Evolutionary conservation across 2,888 invertebrate species (phyloP), one percentile per base, ranked within the genome.

Genomic region (Rhaphigaster nebulosa): DNA sequence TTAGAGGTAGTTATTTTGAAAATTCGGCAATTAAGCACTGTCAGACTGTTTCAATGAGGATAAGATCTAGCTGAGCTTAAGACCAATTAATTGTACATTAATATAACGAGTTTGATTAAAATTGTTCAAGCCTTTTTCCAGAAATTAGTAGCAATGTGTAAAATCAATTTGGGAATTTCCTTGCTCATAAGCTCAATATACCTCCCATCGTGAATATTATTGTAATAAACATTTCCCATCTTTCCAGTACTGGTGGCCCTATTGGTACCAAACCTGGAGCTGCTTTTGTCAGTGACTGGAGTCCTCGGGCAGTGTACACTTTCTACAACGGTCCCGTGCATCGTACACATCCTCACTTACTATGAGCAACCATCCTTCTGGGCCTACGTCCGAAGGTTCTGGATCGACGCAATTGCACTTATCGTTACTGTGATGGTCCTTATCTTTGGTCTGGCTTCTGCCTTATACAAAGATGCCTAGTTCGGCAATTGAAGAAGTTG

Each of bases 211-310:
- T n/a, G n/a, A n/a, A n/a, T n/a, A n/a, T n/a, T n/a, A n/a, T n/a
- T n/a, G n/a, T n/a, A n/a, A n/a, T n/a, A n/a, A n/a, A n/a, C n/a
- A n/a, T n/a, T n/a, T n/a, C n/a, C n/a, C 10, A 45, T 45, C 4
- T 45, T 60, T 60, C 0, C 60, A 91, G 91, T 91, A 38, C 50
- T 65, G 45, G n/a, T 89, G 3, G 34, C 91, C 6, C 13, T 91
- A 20, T 15, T 91, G 56, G 89, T 91, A 26, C 91, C 91, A 13
- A 91, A 91, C 56, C 34, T 91, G 60, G 90, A 90, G 45, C 84
- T 90, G 10, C 87, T 91, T 8, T 23, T 91, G n/a, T 90, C 89
- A 15, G 84, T 89, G 80, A 65, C 89, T 52, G 91, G 91, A n/a
- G 34, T 84, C 1, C 29, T 91, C 20, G 60, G 89, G 23, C 91